phyloP scores from a whole-genome alignment of 53 echinoderm and acorn worm species.

The Arbacia lixula region DNA sequence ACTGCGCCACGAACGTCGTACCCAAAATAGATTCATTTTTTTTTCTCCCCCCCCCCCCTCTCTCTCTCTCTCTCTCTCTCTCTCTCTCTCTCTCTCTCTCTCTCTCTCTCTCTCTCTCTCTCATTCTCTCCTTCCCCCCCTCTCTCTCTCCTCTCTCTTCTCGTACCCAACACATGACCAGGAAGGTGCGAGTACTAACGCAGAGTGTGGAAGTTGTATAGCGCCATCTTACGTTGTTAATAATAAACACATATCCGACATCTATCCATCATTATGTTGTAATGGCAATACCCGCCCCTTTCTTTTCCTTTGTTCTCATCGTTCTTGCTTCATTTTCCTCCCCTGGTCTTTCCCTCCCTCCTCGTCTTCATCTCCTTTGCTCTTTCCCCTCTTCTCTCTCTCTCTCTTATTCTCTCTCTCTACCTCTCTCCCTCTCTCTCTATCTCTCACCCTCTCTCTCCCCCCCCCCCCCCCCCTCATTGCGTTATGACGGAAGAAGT shows the following conservation, averaged over 20 bases:
- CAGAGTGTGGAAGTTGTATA: too few species aligned
- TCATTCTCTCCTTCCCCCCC: not conserved
- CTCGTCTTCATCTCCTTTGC: too few species aligned
- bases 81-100: not conserved
- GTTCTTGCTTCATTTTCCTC: not conserved
- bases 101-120: not conserved
- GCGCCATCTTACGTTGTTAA: too few species aligned
- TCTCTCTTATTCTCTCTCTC: not conserved
- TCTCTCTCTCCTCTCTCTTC: too few species aligned
- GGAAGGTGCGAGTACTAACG: too few species aligned
- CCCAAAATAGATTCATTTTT: not conserved
- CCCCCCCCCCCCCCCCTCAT: not conserved
- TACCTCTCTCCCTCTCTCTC: not conserved
- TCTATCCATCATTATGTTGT: too few species aligned
- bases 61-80: not conserved
- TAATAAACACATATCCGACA: too few species aligned
- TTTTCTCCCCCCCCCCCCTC: not conserved
- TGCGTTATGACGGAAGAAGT: too few species aligned
- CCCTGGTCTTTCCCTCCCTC: not conserved
- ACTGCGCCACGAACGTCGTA: too few species aligned
- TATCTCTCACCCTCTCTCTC: not conserved
- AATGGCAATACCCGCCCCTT: not conserved
- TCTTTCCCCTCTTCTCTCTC: slow-evolving; percentile 1
- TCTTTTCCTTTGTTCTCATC: not conserved
- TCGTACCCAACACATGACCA: too few species aligned